These are phyloP conservation scores for Cygnus olor DNA, from an alignment of 2,797 vertebrate genomes.

Conservation along the genomic window DNA sequence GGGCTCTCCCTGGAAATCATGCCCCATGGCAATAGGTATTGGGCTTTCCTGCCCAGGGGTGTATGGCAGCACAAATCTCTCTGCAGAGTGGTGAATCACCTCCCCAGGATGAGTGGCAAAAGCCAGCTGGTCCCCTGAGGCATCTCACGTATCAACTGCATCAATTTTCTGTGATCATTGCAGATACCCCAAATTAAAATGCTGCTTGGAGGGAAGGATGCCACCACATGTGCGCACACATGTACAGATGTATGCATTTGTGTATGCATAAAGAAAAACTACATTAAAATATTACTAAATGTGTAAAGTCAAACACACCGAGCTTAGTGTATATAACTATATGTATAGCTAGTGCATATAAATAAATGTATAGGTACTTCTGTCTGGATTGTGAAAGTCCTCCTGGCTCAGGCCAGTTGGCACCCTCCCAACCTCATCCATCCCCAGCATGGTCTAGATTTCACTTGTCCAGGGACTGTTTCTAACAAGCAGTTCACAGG, in stretches of 20 bases:
- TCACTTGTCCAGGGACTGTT: not conserved
- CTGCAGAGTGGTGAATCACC: not conserved
- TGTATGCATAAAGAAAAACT: not conserved
- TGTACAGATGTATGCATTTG: accelerated
- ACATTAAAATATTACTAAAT: not conserved
- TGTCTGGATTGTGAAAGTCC: not conserved
- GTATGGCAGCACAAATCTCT: not conserved
- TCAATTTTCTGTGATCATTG: not conserved
- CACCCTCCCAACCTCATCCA: not conserved
- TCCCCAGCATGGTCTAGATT: not conserved
- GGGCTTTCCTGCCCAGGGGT: not conserved
- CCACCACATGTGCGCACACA: too few species aligned
- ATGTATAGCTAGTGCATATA: too few species aligned
- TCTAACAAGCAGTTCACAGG: not conserved
- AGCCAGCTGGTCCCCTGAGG: not conserved
- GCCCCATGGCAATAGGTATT: not conserved
- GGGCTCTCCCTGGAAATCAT: not conserved
- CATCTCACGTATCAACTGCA: not conserved
- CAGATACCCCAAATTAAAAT: not conserved
- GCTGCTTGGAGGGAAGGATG: not conserved
- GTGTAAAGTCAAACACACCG: not conserved
- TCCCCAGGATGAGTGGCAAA: not conserved
- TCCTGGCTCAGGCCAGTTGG: not conserved
- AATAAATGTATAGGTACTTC: not conserved
- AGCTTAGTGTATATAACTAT: not conserved